Base-by-base conservation (phyloP, 2,888 invertebrate species). In the Nysson spinosus region DNA sequence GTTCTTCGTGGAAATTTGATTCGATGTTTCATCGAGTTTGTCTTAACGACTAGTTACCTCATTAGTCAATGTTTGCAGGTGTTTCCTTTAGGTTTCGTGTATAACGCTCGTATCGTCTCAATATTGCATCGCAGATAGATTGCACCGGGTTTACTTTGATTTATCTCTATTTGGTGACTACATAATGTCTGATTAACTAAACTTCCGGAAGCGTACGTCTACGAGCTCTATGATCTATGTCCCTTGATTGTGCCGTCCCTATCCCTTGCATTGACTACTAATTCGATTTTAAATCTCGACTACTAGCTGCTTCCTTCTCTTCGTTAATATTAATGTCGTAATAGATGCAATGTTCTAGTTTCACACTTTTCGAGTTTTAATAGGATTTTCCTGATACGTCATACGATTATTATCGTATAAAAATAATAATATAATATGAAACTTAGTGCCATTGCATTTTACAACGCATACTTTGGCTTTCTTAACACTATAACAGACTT, bases 101-200 rank as follows among this genome's bases (percentile, higher is more conserved):
- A 19, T 19, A 32, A n/a, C 6, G 12, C 4, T n/a, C 26, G 32
- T n/a, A 30, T 61, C 44, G 34, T 40, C 60, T 67, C 46, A 58
- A 60, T 67, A 65, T 65, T 11, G 44, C 49, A 12, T 39, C 66
- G 50, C 16, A 35, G 42, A 66, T 55, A 46, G 47, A 57, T n/a
- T 47, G 46, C 58, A 3, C 52, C 19, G 28, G 58, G 66, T 67
- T 67, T 67, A 65, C 66, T 67, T 60, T 64, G 66, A 67, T 47
- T 67, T 67, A 67, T 65, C 65, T 58, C 66, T 67, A 65, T 67
- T 67, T 67, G 66, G 65, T 24, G 66, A 67, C 66, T 65, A 49
- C 46, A 67, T 67, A 65, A 67, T 47, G 65, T 60, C 66, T 67
- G 66, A 67, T 67, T 67, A 67, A 67, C 66, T 47, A 47, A 65